Percentiles rank a stretch among this genome's conserved stretches.
Conservation (phyloP, 2,797 vertebrate species). For the Clarias fuscus region DNA sequence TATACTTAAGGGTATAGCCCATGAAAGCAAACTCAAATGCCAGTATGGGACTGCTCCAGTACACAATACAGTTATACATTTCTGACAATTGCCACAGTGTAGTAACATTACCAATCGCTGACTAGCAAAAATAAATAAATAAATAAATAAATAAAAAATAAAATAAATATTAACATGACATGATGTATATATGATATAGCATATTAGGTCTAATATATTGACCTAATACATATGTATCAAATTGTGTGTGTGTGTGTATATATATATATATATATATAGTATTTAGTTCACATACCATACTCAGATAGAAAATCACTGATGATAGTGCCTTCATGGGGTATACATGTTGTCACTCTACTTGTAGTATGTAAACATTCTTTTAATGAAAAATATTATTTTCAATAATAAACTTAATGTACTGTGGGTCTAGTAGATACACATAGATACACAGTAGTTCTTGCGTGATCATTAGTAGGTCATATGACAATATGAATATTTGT, state of each 20-base stretch:
- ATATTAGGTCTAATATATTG: too few species aligned
- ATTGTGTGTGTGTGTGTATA: too few species aligned
- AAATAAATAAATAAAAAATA: too few species aligned
- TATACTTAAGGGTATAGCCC: slow-evolving; percentile 39
- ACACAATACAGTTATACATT: too few species aligned
- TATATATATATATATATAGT: too few species aligned
- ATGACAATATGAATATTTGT: not conserved
- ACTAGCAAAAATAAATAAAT: too few species aligned
- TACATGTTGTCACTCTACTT: not conserved
- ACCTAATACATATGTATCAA: too few species aligned
- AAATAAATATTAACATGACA: not conserved
- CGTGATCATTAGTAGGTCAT: not conserved
- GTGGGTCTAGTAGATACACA: not conserved
- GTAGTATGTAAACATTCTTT: not conserved
- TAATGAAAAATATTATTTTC: not conserved
- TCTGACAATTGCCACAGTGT: too few species aligned
- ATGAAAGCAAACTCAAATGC: too few species aligned
- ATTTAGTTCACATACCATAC: not conserved
- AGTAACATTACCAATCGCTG: too few species aligned
- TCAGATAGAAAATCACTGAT: not conserved
- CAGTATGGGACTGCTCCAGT: too few species aligned
- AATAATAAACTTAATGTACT: not conserved
- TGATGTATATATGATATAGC: not conserved
- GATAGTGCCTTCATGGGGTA: not conserved
- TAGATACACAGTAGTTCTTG: not conserved